Evolutionary conservation across 1,140 invertebrate genomes (phyloP).

Genomic region (Pteromalus puparum): DNA sequence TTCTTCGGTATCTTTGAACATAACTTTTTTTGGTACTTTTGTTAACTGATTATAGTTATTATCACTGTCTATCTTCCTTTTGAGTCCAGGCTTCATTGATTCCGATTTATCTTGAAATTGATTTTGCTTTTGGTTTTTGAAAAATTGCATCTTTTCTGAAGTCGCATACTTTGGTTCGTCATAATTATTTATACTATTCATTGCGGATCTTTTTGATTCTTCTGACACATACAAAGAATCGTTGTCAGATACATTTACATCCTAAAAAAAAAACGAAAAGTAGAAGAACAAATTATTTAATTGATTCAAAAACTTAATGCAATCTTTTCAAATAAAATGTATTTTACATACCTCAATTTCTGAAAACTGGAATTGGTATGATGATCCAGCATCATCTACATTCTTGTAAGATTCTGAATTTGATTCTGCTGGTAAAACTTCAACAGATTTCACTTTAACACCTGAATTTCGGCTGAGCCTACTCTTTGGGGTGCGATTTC

Average conservation of each 20-base stretch:
- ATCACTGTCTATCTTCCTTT: constrained; percentile 43
- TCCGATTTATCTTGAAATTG: not conserved
- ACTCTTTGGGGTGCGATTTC: constrained; percentile 29
- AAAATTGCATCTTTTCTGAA: constrained; percentile 24
- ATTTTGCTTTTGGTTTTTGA: constrained; percentile 4
- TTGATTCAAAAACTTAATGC: not conserved
- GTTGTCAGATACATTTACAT: constrained; percentile 14
- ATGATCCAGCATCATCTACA: not conserved
- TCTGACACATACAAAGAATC: constrained; percentile 26
- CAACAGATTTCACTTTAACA: constrained; percentile 44
- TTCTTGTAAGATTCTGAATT: constrained; percentile 38
- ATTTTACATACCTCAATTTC: constrained; percentile 29
- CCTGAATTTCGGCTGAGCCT: constrained; percentile 16
- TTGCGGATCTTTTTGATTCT: not conserved
- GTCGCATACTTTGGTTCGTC: not conserved
- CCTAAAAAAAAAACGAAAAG: constrained; percentile 16
- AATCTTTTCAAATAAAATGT: not conserved
- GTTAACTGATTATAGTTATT: constrained; percentile 22
- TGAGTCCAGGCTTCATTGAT: not conserved
- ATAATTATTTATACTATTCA: not conserved
- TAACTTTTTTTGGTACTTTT: constrained; percentile 52
- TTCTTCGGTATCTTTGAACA: constrained; percentile 41
- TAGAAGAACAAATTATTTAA: not conserved
- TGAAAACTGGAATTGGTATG: not conserved
- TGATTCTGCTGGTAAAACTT: constrained; percentile 22